phyloP scores from a whole-genome alignment of 1,140 invertebrate species.

The Lepidurus apus region DNA sequence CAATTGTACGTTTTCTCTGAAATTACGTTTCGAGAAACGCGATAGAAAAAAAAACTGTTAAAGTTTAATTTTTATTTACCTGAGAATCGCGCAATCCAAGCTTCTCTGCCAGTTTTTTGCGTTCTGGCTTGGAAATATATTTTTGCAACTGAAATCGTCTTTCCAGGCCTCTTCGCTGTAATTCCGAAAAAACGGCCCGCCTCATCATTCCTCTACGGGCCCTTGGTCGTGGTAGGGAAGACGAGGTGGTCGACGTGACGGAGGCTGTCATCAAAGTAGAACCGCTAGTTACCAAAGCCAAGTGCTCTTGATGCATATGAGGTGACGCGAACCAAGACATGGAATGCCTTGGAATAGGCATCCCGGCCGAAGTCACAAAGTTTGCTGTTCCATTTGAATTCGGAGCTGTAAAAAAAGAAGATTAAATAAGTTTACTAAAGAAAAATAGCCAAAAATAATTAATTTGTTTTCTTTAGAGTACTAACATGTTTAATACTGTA shows the following conservation, averaged over 20 bases:
- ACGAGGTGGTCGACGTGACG: not conserved
- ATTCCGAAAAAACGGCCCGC: conserved; percentile 82
- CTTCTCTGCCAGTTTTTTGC: conserved; percentile 91
- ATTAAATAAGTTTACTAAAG: not conserved
- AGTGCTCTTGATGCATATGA: conserved; percentile 13
- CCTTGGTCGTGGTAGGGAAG: conserved; percentile 16
- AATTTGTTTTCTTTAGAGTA: no score
- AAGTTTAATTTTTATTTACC: conserved; percentile 51
- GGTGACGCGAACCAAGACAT: conserved; percentile 13
- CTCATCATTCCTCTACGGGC: conserved; percentile 79
- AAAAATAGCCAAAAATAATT: not conserved
- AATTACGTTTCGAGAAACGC: not conserved
- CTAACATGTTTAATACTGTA: no score
- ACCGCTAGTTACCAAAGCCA: not conserved
- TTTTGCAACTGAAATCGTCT: conserved; percentile 94
- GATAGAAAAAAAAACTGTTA: not conserved
- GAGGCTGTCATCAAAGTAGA: not conserved
- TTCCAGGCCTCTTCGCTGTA: conserved; percentile 89
- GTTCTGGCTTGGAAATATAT: conserved; percentile 95
- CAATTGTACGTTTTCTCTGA: no score
- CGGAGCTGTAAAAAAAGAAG: not conserved
- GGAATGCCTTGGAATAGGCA: conserved; percentile 3
- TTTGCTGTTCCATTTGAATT: not conserved
- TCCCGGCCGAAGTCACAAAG: not conserved
- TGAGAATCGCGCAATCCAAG: conserved; percentile 91